Evolutionary conservation across 2,113 vertebrate genomes (phyloP).

Genomic region (Aix galericulata): DNA sequence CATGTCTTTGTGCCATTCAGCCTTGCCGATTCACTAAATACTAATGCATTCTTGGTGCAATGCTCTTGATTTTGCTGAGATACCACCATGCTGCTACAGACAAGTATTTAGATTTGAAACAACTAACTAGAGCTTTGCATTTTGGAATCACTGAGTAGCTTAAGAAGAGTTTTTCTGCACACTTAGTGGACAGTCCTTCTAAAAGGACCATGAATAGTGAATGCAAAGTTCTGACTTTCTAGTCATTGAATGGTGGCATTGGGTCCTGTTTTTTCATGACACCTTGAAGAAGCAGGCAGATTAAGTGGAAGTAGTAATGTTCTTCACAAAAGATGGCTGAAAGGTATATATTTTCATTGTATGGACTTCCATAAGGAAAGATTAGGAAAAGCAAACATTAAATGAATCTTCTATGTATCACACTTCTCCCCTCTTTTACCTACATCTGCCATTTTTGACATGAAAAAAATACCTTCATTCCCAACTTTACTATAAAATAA

Average conservation of each 20-base stretch:
- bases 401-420: background rate
- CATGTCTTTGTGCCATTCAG: background rate
- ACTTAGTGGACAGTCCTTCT: background rate
- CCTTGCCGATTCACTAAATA: background rate
- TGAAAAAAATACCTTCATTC: background rate
- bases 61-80: background rate
- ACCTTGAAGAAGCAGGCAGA: background rate
- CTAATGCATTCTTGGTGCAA: background rate
- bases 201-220: background rate
- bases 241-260: background rate
- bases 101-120: background rate
- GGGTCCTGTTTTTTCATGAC: background rate
- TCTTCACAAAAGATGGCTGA: background rate
- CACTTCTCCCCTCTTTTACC: background rate
- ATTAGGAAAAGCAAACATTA: background rate
- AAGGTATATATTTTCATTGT: background rate
- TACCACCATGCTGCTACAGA: background rate
- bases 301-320: background rate
- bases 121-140: background rate
- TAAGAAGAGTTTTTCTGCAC: background rate
- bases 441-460: background rate
- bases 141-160: background rate
- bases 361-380: background rate
- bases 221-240: background rate
- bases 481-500: background rate